These are phyloP conservation scores for Drosophila infuscata DNA, from an alignment of 2,888 invertebrate species.

Conservation along the genomic window DNA sequence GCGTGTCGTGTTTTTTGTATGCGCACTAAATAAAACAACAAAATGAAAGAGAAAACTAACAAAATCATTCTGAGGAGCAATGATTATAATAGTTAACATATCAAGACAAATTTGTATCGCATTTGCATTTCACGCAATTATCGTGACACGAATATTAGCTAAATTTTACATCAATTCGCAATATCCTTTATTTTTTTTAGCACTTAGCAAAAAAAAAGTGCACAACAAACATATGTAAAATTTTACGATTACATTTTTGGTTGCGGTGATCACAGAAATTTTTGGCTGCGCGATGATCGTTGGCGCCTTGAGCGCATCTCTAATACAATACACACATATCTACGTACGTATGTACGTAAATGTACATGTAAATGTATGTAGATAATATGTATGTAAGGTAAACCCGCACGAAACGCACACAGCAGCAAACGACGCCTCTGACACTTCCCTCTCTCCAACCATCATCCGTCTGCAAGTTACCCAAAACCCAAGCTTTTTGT, in stretches of 20 bases:
- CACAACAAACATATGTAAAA: background rate
- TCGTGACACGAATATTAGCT: background rate
- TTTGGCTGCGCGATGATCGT: background rate
- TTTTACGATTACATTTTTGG: background rate
- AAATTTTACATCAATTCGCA: background rate
- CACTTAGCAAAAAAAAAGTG: too few relatives aligned
- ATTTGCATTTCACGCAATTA: background rate
- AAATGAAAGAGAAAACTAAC: background rate
- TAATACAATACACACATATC: constrained; percentile 2
- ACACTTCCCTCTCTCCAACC: background rate
- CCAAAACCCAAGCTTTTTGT: constrained; percentile 5
- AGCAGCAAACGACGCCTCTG: constrained; percentile 9
- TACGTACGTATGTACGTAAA: background rate
- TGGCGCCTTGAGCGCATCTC: constrained; percentile 8
- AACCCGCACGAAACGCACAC: constrained; percentile 7
- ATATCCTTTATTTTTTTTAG: background rate
- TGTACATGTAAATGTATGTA: background rate
- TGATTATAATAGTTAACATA: background rate
- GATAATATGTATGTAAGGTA: constrained; percentile 9
- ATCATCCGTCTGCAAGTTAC: background rate
- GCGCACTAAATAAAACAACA: background rate
- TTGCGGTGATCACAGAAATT: background rate
- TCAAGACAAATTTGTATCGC: background rate
- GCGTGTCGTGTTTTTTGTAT: constrained; percentile 7
- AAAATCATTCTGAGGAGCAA: background rate